Evolutionary conservation across 64 coral and sea anemone species (phyloP).

Genomic region (Pocillopora verrucosa): DNA sequence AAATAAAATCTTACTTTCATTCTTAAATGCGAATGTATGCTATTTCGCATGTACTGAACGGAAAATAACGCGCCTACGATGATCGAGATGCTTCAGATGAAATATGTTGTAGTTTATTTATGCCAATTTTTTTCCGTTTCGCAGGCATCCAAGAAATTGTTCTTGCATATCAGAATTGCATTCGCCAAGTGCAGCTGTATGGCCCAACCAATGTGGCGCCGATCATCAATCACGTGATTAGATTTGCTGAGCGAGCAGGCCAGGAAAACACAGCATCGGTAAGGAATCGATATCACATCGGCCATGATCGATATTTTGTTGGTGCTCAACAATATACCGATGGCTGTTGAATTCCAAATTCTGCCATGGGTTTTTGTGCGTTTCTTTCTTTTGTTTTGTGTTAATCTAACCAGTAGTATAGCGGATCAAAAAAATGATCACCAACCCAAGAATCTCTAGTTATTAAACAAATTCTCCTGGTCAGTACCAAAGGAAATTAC

Average conservation of each 20-base stretch:
- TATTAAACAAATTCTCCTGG: too few relatives aligned
- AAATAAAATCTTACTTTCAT: too few relatives aligned
- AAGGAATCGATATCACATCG: not conserved
- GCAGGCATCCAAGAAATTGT: constrained; percentile 88
- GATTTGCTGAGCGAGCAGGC: constrained; percentile 77
- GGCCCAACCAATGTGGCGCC: constrained; percentile 91
- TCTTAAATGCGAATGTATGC: too few relatives aligned
- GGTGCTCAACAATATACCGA: too few relatives aligned
- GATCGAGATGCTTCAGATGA: not conserved
- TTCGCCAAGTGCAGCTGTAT: constrained; percentile 88
- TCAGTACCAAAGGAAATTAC: too few relatives aligned
- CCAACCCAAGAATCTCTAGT: too few relatives aligned
- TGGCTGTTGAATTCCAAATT: too few relatives aligned
- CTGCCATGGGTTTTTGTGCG: too few relatives aligned
- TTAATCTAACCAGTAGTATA: too few relatives aligned
- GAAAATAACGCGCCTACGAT: not conserved
- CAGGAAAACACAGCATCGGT: constrained; percentile 79
- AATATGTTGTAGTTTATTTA: not conserved
- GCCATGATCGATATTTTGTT: not conserved
- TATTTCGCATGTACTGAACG: not conserved
- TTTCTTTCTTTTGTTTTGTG: too few relatives aligned
- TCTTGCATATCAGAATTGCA: constrained; percentile 82
- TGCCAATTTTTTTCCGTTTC: not conserved
- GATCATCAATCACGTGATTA: constrained; percentile 88
- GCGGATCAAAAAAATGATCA: too few relatives aligned